Percentiles rank a stretch among this genome's conserved stretches.
Evolutionary conservation across 2,888 invertebrate species (phyloP).

Genomic region (Argyresthia albistria): DNA sequence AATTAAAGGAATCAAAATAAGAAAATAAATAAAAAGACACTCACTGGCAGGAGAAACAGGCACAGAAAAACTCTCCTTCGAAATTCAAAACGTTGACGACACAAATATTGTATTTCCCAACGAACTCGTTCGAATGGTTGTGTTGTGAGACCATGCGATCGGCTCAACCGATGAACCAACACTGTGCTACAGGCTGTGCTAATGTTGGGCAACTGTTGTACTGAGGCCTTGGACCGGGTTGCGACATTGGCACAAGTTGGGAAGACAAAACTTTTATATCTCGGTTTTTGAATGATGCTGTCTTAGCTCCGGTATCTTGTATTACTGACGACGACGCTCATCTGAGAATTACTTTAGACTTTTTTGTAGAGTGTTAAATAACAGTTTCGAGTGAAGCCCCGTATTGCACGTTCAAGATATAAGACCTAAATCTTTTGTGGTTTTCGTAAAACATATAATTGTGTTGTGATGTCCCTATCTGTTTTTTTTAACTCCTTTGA

Average conservation of each 20-base stretch:
- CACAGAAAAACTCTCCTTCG: not conserved
- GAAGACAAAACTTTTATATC: slow-evolving; percentile 1
- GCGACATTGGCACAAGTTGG: slow-evolving; percentile 2
- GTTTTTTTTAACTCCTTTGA: no score
- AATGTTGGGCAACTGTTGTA: not conserved
- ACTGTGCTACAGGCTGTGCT: not conserved
- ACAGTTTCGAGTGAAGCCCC: no score
- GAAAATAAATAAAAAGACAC: not conserved
- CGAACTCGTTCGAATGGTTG: not conserved
- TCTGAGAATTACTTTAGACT: no score
- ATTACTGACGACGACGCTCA: no score
- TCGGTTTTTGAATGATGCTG: not conserved
- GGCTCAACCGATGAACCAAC: not conserved
- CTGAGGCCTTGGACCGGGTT: slow-evolving; percentile 1
- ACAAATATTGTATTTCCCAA: not conserved
- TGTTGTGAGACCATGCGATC: not conserved
- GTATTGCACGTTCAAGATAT: no score
- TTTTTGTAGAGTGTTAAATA: no score
- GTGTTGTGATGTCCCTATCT: no score
- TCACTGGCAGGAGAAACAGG: not conserved
- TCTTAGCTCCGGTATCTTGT: no score
- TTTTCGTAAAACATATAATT: no score
- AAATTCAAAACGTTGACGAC: not conserved
- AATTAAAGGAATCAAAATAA: not conserved
- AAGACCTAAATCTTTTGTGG: no score